Evolutionary conservation across 2,888 invertebrate genomes (phyloP).

Genomic region (Helobdella robusta): DNA sequence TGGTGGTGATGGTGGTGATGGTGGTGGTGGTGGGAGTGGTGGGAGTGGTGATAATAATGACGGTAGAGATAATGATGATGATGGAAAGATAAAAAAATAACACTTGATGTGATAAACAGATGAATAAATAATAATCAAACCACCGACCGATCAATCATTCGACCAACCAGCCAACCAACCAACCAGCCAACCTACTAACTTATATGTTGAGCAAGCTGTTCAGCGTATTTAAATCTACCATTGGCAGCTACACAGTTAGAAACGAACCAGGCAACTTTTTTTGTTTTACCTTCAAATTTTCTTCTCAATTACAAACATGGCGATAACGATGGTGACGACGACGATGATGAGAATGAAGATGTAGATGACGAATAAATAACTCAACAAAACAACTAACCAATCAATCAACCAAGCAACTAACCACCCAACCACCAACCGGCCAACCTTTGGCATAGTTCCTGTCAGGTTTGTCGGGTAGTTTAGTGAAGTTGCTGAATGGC

Average conservation of each 20-base stretch:
- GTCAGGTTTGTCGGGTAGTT: slow-evolving; percentile 8
- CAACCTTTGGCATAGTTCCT: slow-evolving; percentile 55
- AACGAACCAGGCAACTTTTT: slow-evolving; percentile 92
- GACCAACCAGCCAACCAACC: no score
- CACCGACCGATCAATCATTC: background rate
- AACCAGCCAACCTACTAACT: slow-evolving; percentile 3
- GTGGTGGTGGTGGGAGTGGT: background rate
- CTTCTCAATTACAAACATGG: background rate
- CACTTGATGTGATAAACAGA: background rate
- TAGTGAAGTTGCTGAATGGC: slow-evolving; percentile 55
- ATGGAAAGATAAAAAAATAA: background rate
- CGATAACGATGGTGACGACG: background rate
- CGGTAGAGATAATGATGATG: background rate
- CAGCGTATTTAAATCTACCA: slow-evolving; percentile 74
- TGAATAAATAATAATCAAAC: background rate
- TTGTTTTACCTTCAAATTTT: slow-evolving; percentile 64
- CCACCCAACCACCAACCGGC: no score
- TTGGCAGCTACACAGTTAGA: slow-evolving; percentile 91
- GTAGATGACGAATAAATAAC: background rate
- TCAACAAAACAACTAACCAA: background rate
- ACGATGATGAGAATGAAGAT: background rate
- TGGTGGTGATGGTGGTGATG: slow-evolving; percentile 4
- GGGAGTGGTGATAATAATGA: background rate
- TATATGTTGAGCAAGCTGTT: slow-evolving; percentile 72
- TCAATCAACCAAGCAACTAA: no score